phyloP scores from a whole-genome alignment of 2,888 invertebrate genomes.

The Unio delphinus region DNA sequence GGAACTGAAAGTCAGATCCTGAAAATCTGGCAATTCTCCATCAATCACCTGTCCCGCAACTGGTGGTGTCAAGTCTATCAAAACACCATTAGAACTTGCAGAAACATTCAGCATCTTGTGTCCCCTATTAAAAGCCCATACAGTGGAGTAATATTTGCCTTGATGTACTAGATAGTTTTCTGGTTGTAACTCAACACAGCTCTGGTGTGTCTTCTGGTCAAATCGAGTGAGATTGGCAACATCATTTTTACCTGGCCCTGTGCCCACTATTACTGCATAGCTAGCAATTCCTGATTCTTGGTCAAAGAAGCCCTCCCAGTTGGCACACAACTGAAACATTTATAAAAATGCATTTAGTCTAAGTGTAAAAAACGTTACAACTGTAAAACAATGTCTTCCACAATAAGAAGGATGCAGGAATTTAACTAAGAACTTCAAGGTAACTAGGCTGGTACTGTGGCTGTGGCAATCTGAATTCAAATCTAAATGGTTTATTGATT shows the following conservation, averaged over 20 bases:
- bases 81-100: constrained; percentile 34
- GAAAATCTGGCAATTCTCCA: constrained; percentile 25
- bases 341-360: no score
- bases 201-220: constrained; percentile 10
- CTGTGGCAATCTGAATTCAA: no score
- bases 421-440: no score
- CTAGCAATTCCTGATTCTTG: constrained; percentile 40
- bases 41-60: constrained; percentile 42
- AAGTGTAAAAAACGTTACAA: no score
- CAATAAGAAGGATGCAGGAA: no score
- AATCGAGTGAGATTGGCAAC: constrained; percentile 15
- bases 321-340: constrained; percentile 37
- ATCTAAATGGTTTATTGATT: no score
- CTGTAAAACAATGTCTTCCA: no score
- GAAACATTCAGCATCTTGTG: constrained; percentile 36
- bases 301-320: constrained; percentile 46
- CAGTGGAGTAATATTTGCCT: constrained; percentile 20
- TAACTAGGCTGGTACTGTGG: no score
- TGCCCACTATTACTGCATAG: constrained; percentile 25
- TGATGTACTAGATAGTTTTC: constrained; percentile 21
- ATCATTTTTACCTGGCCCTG: constrained; percentile 7
- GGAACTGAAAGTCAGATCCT: constrained; percentile 40
- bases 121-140: constrained; percentile 38
- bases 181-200: constrained; percentile 21
- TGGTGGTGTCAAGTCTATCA: constrained; percentile 47